phyloP scores from a whole-genome alignment of 2,888 invertebrate species.

The Parnassius mnemosyne region DNA sequence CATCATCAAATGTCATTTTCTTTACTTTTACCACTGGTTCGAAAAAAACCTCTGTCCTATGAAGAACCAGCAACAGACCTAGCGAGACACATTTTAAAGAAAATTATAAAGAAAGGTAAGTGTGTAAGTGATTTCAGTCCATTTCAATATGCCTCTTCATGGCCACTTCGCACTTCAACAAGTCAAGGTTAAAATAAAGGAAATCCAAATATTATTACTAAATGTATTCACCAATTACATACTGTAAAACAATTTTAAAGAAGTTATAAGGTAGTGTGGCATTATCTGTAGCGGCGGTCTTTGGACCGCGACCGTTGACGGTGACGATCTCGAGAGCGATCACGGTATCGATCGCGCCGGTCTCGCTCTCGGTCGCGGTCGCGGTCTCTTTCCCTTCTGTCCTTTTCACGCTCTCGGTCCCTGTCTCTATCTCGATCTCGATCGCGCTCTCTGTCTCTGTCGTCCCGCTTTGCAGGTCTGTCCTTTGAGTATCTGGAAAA shows the following conservation, averaged over 20 bases:
- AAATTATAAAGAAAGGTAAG: too few relatives aligned
- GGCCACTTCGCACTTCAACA: not conserved
- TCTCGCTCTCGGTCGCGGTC: conserved; percentile 42
- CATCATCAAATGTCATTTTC: too few relatives aligned
- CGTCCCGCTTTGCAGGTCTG: conserved; percentile 60
- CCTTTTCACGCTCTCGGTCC: conserved; percentile 51
- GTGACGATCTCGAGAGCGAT: conserved; percentile 35
- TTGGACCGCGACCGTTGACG: conserved; percentile 33
- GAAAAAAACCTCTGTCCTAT: too few relatives aligned
- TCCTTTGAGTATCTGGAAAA: conserved; percentile 73
- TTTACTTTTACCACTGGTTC: too few relatives aligned
- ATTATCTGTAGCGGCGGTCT: conserved; percentile 71
- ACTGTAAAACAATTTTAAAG: conserved; percentile 40
- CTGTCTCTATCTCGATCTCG: conserved; percentile 56
- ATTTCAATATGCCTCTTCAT: too few relatives aligned
- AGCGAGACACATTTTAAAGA: too few relatives aligned
- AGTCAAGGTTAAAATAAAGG: conserved; percentile 23
- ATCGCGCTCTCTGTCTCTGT: conserved; percentile 53
- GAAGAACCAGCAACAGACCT: too few relatives aligned
- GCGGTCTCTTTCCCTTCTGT: conserved; percentile 38
- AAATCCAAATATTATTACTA: conserved; percentile 53
- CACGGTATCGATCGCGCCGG: conserved; percentile 41
- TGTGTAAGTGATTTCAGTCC: too few relatives aligned
- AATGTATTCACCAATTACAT: conserved; percentile 40
- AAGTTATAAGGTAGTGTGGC: conserved; percentile 33